Base-by-base conservation (phyloP, 2,113 vertebrate species). In the Suncus etruscus region DNA sequence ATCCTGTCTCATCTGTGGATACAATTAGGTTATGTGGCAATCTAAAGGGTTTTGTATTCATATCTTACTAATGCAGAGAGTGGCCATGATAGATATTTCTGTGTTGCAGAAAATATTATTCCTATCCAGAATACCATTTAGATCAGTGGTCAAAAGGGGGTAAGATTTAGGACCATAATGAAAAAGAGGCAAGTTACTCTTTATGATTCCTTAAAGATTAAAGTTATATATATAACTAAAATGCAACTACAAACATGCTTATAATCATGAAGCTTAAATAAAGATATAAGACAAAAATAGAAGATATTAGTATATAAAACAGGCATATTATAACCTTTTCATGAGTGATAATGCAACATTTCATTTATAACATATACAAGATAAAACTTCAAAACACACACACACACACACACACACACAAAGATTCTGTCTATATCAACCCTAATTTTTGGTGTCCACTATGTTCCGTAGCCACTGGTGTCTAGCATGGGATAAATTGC, bases 41-140 rank as follows among this genome's bases (percentile, higher is more conserved):
- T 61, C 58, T 45, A 22, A 66, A 14, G 27, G 66, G 58, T 61
- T 61, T 27, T 92, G 32, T 82, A 25, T 81, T 6, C 91, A 93
- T 95, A 84, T 95, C 89, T 93, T 91, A 39, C 66, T 39, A 65
- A 78, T 78, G 74, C 89, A 95, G 84, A 80, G 8, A 61, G 31
- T 80, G 18, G 16, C 85, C 51, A 16, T 86, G 65, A 27, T 45
- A 92, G 58, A 73, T 92, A 54, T n/a, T 25, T 72, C 87, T 68
- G 32, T 85, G 81, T 47, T 65, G 70, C 24, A 51, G 73, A 88
- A 50, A 65, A 48, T 27, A 48, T 27, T 2, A n/a, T 72, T 93
- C 39, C 74, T 79, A 77, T 39, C 50, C 45, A 68, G 9, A 32
- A 66, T 87, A 29, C 39, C 85, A 89, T 70, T 92, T 93, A 50